Conservation (phyloP, 2,797 vertebrate genomes). For the Meda fulgida region DNA sequence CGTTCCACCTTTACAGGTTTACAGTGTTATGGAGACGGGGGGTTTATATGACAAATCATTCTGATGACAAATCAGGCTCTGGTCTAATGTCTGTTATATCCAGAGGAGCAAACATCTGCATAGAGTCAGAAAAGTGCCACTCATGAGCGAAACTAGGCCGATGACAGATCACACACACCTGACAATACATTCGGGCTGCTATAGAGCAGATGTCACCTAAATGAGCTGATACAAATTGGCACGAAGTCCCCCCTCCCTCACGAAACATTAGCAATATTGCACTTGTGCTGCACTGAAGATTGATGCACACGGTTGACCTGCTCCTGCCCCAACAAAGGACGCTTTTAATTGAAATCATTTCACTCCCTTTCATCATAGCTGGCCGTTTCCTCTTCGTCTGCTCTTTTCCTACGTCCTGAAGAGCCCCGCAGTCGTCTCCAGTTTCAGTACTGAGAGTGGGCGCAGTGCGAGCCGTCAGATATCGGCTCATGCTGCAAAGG, state of each 20-base stretch:
- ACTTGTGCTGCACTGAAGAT: constrained; percentile 8
- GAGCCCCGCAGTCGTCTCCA: neutral
- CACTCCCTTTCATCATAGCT: constrained; percentile 15
- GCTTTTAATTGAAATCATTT: constrained; percentile 26
- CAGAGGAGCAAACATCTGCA: constrained; percentile 24
- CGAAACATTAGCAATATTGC: constrained; percentile 44
- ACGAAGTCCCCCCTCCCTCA: neutral
- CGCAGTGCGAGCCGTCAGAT: constrained; percentile 19
- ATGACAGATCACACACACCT: constrained; percentile 42
- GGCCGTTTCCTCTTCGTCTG: neutral
- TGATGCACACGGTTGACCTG: constrained; percentile 10
- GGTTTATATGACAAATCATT: constrained; percentile 27
- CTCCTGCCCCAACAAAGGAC: constrained; percentile 27
- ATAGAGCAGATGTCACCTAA: constrained; percentile 35
- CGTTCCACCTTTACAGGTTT: constrained; percentile 28
- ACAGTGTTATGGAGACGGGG: neutral
- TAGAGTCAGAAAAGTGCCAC: neutral
- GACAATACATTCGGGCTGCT: constrained; percentile 18
- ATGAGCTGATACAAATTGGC: constrained; percentile 4
- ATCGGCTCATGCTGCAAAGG: constrained; percentile 19
- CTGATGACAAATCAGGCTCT: constrained; percentile 39
- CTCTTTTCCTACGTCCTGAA: neutral
- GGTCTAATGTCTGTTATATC: constrained; percentile 3
- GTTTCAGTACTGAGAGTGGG: constrained; percentile 37
- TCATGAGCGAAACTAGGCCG: constrained; percentile 16